A percentile compares a stretch with the other conserved stretches of the same genome.
These are phyloP conservation scores for Apodemia duryi DNA, from an alignment of 2,888 invertebrate species.

Conservation along the genomic window DNA sequence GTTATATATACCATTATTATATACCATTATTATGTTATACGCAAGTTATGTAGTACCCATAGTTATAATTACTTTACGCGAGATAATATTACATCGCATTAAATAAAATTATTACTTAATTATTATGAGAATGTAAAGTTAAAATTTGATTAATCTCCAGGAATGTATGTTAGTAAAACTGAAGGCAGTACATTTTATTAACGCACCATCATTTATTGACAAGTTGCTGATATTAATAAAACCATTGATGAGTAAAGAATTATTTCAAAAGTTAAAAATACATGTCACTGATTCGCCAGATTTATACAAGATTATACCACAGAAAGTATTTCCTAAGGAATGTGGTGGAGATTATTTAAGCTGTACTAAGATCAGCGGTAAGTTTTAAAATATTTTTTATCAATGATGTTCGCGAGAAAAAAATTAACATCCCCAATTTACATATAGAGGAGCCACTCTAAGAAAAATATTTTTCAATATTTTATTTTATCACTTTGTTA, in stretches of 20 bases:
- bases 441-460: too few relatives aligned
- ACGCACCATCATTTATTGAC: conserved; percentile 85
- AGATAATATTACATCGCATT: too few relatives aligned
- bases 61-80: too few relatives aligned
- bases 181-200: conserved; percentile 84
- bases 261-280: conserved; percentile 71
- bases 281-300: conserved; percentile 67
- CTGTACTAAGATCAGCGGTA: conserved; percentile 46
- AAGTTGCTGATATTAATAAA: conserved; percentile 83
- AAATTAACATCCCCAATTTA: too few relatives aligned
- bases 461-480: too few relatives aligned
- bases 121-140: too few relatives aligned
- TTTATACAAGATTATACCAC: conserved; percentile 72
- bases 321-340: conserved; percentile 81
- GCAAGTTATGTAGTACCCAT: too few relatives aligned
- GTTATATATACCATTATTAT: too few relatives aligned
- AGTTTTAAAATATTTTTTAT: conserved; percentile 15
- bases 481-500: too few relatives aligned
- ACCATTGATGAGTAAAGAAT: conserved; percentile 86
- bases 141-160: conserved; percentile 44
- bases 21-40: too few relatives aligned
- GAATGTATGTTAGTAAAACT: conserved; percentile 84
- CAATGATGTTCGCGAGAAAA: too few relatives aligned
- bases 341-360: conserved; percentile 78
- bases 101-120: too few relatives aligned